Evolutionary conservation across 2,888 invertebrate species (phyloP), one percentile per base, ranked within the genome.

Genomic region (Tetanocera ferruginea): DNA sequence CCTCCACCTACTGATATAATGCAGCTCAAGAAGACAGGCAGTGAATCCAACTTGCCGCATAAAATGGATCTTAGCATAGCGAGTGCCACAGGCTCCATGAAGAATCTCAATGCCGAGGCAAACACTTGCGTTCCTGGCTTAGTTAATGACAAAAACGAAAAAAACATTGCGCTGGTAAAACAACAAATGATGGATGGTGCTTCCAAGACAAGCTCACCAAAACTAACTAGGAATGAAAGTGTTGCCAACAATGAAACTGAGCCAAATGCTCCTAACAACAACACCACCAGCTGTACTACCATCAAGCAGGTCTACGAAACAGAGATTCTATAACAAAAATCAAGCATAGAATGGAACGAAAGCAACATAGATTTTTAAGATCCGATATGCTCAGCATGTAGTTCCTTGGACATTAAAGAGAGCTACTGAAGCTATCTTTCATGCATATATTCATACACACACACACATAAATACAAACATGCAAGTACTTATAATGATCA

Each of bases 231-330:
- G n/a, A 66, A 78, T 49, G 14, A 79, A 28, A 78, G 77, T 49
- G 79, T 78, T 17, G 83, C 85, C 43, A 83, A 84, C 37, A 82
- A 86, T 72, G 86, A 87, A 76, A 84, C 85, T 73, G 81, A 83
- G 81, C 83, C 82, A 83, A 75, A 73, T 66, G 57, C 70, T 64
- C 84, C 80, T 28, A 79, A 77, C 67, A 79, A 79, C 8, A 78
- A 79, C 9, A 80, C 79, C 23, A 78, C 51, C 28, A 79, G 74
- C 55, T 82, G 84, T 77, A 91, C 93, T 82, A 94, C 94, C 79
- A 94, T 93, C 71, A 95, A 93, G 87, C 95, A 96, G 91, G 94
- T 96, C 84, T 97, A 97, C 90, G 97, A 97, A 92, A 97, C 97
- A 83, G 97, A 97, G 90, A 97, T 97, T 91, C 95, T 97, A 93